A percentile compares a stretch with the other conserved stretches of the same genome.
Evolutionary conservation across 2,888 invertebrate genomes (phyloP).

Genomic region (Cantharis nigra): DNA sequence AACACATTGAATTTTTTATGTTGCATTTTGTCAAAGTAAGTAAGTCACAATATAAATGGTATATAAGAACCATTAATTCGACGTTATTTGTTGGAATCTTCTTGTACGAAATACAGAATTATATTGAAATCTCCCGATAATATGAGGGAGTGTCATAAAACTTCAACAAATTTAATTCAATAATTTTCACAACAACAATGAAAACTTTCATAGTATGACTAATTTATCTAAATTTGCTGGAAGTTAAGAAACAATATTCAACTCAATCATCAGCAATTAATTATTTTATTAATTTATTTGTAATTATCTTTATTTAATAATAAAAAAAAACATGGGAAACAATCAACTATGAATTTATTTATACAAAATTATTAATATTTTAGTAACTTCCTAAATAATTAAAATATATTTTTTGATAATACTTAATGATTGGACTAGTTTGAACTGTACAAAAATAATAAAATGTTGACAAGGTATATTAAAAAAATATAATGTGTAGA

Average conservation of each 20-base stretch:
- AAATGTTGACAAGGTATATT: not conserved
- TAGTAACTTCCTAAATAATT: not conserved
- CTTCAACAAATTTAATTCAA: not conserved
- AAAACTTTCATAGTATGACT: not conserved
- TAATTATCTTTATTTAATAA: not conserved
- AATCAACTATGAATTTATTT: not conserved
- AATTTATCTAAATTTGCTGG: not conserved
- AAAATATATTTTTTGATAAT: slow-evolving; percentile 27
- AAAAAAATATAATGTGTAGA: not conserved
- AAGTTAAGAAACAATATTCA: not conserved
- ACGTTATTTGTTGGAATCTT: too few species aligned
- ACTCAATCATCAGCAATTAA: not conserved
- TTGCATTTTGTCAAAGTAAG: too few species aligned
- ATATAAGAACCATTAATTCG: too few species aligned
- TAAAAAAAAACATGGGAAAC: not conserved
- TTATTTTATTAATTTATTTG: slow-evolving; percentile 7
- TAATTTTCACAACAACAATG: not conserved
- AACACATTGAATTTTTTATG: too few species aligned
- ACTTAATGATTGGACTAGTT: slow-evolving; percentile 38
- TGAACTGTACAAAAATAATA: slow-evolving; percentile 25
- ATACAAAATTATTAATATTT: not conserved
- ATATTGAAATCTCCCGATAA: too few species aligned
- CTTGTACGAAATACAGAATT: too few species aligned
- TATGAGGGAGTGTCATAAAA: too few species aligned
- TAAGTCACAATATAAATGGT: too few species aligned